A percentile compares a stretch with the other conserved stretches of the same genome.
Evolutionary conservation across 2,888 invertebrate species (phyloP).

Genomic region (Atethmia centrago): DNA sequence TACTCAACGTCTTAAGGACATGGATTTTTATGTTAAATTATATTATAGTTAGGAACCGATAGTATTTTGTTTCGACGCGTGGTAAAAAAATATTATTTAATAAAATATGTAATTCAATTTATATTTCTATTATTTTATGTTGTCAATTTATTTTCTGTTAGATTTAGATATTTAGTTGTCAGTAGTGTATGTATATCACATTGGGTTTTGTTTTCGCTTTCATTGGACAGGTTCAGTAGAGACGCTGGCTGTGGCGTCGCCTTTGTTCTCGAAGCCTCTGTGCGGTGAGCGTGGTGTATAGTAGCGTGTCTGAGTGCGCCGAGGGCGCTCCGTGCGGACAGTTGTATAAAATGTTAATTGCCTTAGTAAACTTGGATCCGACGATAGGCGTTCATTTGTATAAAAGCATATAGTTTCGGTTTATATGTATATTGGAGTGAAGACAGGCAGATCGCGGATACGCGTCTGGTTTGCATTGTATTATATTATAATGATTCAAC

Average conservation of each 20-base stretch:
- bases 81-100: constrained; percentile 57
- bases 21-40: constrained; percentile 51
- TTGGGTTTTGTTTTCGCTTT: constrained; percentile 15
- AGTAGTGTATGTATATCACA: constrained; percentile 7
- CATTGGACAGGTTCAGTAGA: neutral
- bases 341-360: constrained; percentile 78
- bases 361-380: constrained; percentile 69
- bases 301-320: neutral
- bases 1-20: constrained; percentile 49
- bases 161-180: constrained; percentile 40
- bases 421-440: constrained; percentile 77
- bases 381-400: constrained; percentile 61
- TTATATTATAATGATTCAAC: constrained; percentile 81
- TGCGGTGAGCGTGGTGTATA: neutral
- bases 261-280: neutral
- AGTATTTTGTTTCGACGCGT: constrained; percentile 56
- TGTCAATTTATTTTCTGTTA: constrained; percentile 51
- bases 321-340: constrained; percentile 38
- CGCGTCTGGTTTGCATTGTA: constrained; percentile 77
- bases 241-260: neutral
- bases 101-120: constrained; percentile 46
- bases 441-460: constrained; percentile 45
- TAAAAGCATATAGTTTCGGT: constrained; percentile 67
- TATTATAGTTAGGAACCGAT: constrained; percentile 50
- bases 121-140: constrained; percentile 48